These are phyloP conservation scores for Rhinogobius similis DNA, from an alignment of 2,113 vertebrate species.

Conservation along the genomic window DNA sequence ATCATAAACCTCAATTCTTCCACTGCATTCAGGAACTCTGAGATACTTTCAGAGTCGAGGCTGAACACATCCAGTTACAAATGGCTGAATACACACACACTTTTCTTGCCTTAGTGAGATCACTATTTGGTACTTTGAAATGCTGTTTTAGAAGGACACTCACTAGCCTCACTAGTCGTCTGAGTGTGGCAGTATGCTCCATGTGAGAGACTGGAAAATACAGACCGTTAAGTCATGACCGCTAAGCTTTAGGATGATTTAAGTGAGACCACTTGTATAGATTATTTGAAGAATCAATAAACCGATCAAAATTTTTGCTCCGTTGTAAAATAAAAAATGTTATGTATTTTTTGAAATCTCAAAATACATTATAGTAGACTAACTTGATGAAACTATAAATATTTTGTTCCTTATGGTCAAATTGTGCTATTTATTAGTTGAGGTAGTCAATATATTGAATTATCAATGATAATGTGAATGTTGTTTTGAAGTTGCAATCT, in stretches of 20 bases:
- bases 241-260: not conserved
- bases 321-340: too few species aligned
- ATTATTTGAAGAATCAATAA: not conserved
- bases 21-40: not conserved
- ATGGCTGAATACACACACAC: constrained; percentile 33
- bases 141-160: constrained; percentile 28
- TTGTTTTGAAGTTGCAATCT: too few species aligned
- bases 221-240: constrained; percentile 30
- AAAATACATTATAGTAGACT: too few species aligned
- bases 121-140: not conserved
- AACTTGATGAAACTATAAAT: too few species aligned
- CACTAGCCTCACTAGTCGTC: too few species aligned
- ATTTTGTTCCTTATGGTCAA: too few species aligned
- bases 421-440: not conserved
- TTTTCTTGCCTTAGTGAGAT: constrained; percentile 35
- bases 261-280: not conserved
- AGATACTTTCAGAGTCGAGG: not conserved
- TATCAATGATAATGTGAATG: not conserved
- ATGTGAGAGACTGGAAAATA: constrained; percentile 34
- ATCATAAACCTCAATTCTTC: constrained; percentile 16
- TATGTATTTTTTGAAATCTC: too few species aligned
- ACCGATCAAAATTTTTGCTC: not conserved
- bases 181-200: constrained; percentile 13
- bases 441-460: not conserved
- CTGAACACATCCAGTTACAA: constrained; percentile 9